Evolutionary conservation across 1,140 invertebrate genomes (phyloP).

Genomic region (Bombus huntii): DNA sequence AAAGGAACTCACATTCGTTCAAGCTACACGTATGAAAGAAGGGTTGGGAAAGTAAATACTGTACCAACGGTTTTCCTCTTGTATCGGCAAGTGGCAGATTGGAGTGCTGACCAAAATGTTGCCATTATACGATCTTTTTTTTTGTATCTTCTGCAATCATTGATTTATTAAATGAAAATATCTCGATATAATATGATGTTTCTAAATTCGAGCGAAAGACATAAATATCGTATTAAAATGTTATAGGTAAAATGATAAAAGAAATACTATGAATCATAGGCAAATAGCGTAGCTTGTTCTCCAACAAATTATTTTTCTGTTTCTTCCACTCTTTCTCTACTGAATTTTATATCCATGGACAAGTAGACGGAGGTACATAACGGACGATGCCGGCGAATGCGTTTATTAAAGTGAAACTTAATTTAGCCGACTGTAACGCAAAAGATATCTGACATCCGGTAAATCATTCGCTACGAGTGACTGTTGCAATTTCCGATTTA

Average conservation of each 20-base stretch:
- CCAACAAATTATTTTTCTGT: not conserved
- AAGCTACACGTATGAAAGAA: not conserved
- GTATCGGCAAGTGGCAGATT: not conserved
- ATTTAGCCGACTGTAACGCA: not conserved
- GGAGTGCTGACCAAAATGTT: not conserved
- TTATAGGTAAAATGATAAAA: not conserved
- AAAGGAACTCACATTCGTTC: not conserved
- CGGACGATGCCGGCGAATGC: not conserved
- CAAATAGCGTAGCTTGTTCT: not conserved
- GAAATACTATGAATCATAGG: too few relatives aligned
- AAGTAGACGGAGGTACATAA: not conserved
- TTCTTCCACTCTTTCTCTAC: not conserved
- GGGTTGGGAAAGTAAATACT: not conserved
- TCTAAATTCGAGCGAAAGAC: too few relatives aligned
- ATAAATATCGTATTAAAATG: not conserved
- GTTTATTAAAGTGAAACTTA: slow-evolving; percentile 18
- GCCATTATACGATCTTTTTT: not conserved
- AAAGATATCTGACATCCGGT: not conserved
- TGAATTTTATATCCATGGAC: not conserved
- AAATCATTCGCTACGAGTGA: slow-evolving; percentile 16
- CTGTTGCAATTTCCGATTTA: slow-evolving; percentile 22
- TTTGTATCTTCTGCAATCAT: not conserved
- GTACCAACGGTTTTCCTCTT: not conserved
- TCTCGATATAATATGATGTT: not conserved
- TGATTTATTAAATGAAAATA: not conserved